A percentile compares a stretch with the other conserved stretches of the same genome.
phyloP scores from a whole-genome alignment of 2,113 vertebrate species.

The Onychostruthus taczanowskii region DNA sequence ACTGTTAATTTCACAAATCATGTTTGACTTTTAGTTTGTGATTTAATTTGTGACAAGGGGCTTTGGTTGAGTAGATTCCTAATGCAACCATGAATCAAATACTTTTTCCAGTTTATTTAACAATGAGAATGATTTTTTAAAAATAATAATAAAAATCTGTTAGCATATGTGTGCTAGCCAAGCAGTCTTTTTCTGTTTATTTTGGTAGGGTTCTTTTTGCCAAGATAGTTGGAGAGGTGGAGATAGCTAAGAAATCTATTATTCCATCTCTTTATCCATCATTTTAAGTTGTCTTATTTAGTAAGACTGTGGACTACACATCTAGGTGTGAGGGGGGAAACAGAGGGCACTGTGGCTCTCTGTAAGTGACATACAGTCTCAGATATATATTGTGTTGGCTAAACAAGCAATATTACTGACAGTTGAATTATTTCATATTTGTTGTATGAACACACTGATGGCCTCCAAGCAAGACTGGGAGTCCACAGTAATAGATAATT shows the following conservation, averaged over 20 bases:
- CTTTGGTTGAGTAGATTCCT: constrained; percentile 73
- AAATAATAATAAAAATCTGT: not conserved
- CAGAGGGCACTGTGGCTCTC: not conserved
- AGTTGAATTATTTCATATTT: not conserved
- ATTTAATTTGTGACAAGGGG: constrained; percentile 78
- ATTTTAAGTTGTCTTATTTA: not conserved
- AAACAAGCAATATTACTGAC: not conserved
- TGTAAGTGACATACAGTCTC: not conserved
- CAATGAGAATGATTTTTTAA: constrained; percentile 1
- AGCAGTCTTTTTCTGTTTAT: not conserved
- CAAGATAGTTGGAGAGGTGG: not conserved
- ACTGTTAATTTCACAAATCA: constrained; percentile 78
- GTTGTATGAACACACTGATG: not conserved
- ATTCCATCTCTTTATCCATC: not conserved
- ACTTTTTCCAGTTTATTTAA: constrained; percentile 46
- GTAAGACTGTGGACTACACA: not conserved
- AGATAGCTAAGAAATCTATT: not conserved
- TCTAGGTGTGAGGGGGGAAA: not conserved
- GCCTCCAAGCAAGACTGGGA: not conserved
- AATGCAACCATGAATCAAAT: constrained; percentile 78
- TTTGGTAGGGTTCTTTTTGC: not conserved
- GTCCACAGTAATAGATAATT: not conserved
- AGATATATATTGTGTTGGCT: not conserved
- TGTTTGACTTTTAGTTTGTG: constrained; percentile 66
- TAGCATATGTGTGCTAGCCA: not conserved